These are phyloP conservation scores for Microctenopoma lineatum DNA, from an alignment of 2,797 vertebrate genomes.

Conservation along the genomic window DNA sequence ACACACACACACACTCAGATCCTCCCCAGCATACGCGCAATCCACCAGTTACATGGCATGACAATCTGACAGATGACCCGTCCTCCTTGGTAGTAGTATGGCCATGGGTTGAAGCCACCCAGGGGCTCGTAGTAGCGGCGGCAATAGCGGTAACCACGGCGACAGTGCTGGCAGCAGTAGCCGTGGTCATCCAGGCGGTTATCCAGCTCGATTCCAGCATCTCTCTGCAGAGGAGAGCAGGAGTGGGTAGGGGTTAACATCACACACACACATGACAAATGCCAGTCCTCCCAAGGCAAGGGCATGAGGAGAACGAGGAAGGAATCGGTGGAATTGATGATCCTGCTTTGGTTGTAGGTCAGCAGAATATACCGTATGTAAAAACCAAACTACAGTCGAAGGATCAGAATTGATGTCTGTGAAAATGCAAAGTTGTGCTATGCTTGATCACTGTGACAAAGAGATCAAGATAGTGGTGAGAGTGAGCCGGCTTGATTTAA, in stretches of 20 bases:
- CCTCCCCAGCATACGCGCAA: conserved; percentile 94
- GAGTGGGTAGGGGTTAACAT: conserved; percentile 64
- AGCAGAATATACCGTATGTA: conserved; percentile 48
- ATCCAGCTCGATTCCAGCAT: conserved; percentile 90
- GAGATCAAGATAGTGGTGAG: conserved; percentile 66
- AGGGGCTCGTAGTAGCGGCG: conserved; percentile 91
- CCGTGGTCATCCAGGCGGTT: conserved; percentile 90
- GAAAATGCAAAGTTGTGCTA: conserved; percentile 64
- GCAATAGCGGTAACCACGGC: conserved; percentile 91
- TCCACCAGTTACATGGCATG: conserved; percentile 99
- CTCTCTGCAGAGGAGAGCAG: conserved; percentile 85
- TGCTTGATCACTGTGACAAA: conserved; percentile 66
- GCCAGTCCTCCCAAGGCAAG: conserved; percentile 67
- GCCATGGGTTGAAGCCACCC: conserved; percentile 92
- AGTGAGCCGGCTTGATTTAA: conserved; percentile 69
- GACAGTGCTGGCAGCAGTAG: conserved; percentile 93
- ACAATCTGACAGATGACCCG: conserved; percentile 93
- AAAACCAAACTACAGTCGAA: conserved; percentile 60
- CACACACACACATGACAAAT: conserved; percentile 66
- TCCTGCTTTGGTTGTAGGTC: conserved; percentile 56
- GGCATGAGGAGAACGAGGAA: conserved; percentile 34
- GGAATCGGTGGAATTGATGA: conserved; percentile 63
- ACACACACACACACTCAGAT: conserved; percentile 76
- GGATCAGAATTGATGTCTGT: conserved; percentile 57
- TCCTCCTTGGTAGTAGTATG: conserved; percentile 96